A percentile compares a stretch with the other conserved stretches of the same genome.
Evolutionary conservation across 2,888 invertebrate genomes (phyloP).

Genomic region (Pseudococcus longispinus): DNA sequence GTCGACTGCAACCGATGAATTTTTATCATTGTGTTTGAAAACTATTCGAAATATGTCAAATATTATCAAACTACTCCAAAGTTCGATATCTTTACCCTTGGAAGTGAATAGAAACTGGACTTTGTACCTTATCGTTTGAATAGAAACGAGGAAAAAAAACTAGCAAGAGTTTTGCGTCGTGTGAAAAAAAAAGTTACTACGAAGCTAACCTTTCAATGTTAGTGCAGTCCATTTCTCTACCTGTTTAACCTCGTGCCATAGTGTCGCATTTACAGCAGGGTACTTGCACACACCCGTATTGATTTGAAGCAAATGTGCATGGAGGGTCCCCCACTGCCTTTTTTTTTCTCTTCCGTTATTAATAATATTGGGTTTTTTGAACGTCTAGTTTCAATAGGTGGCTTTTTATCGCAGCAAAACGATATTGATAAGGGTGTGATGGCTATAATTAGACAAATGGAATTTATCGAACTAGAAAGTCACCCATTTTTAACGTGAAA

Average conservation of each 20-base stretch:
- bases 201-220: slow-evolving; percentile 29
- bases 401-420: background rate
- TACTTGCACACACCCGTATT: slow-evolving; percentile 16
- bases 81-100: background rate
- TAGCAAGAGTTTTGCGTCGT: background rate
- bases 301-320: slow-evolving; percentile 4
- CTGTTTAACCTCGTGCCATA: slow-evolving; percentile 38
- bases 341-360: background rate
- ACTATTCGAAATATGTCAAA: background rate
- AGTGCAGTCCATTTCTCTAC: slow-evolving; percentile 33
- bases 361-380: background rate
- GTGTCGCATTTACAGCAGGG: slow-evolving; percentile 17
- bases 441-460: background rate
- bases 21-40: background rate
- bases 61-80: background rate
- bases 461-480: background rate
- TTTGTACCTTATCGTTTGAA: background rate
- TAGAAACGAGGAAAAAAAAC: background rate
- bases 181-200: background rate
- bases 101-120: background rate
- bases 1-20: background rate
- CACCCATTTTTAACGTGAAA: background rate
- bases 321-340: background rate
- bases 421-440: background rate
- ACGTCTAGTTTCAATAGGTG: background rate